Evolutionary conservation across 2,888 invertebrate species (phyloP).

Genomic region (Elegia similella): DNA sequence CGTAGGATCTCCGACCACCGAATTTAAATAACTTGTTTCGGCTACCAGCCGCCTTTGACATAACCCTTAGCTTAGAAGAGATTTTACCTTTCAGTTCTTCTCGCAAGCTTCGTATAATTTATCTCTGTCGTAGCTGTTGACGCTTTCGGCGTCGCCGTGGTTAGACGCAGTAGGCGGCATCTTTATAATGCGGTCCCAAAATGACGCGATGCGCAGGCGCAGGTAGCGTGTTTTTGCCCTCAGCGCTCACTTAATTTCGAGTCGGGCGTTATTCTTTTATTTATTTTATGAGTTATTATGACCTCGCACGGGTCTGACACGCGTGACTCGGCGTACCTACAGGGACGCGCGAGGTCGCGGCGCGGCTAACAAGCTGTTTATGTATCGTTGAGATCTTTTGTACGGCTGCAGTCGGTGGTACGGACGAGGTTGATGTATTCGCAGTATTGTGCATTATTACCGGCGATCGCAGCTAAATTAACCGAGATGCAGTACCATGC

Average conservation of each 20-base stretch:
- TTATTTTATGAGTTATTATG: slow-evolving; percentile 39
- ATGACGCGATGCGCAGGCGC: slow-evolving; percentile 50
- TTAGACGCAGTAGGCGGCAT: slow-evolving; percentile 46
- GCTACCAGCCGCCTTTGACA: slow-evolving; percentile 67
- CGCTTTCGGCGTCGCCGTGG: slow-evolving; percentile 41
- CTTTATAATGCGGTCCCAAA: slow-evolving; percentile 50
- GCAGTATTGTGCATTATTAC: slow-evolving; percentile 28
- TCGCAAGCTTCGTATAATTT: slow-evolving; percentile 35
- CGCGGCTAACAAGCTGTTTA: slow-evolving; percentile 17
- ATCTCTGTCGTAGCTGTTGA: slow-evolving; percentile 48
- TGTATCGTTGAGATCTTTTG: slow-evolving; percentile 13
- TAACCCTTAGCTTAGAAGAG: slow-evolving; percentile 57
- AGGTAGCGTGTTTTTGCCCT: slow-evolving; percentile 72
- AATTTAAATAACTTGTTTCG: slow-evolving; percentile 78
- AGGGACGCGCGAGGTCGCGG: slow-evolving; percentile 25
- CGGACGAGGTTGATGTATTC: slow-evolving; percentile 13
- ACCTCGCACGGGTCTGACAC: slow-evolving; percentile 54
- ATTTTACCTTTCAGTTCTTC: slow-evolving; percentile 52
- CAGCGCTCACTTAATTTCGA: slow-evolving; percentile 59
- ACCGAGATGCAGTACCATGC: slow-evolving; percentile 33
- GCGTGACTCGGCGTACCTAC: slow-evolving; percentile 36
- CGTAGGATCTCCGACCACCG: slow-evolving; percentile 52
- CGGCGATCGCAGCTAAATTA: slow-evolving; percentile 34
- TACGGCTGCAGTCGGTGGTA: neutral
- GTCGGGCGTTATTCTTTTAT: slow-evolving; percentile 50